Evolutionary conservation across 2,888 invertebrate genomes (phyloP).

Genomic region (Tanaodytes sp.): DNA sequence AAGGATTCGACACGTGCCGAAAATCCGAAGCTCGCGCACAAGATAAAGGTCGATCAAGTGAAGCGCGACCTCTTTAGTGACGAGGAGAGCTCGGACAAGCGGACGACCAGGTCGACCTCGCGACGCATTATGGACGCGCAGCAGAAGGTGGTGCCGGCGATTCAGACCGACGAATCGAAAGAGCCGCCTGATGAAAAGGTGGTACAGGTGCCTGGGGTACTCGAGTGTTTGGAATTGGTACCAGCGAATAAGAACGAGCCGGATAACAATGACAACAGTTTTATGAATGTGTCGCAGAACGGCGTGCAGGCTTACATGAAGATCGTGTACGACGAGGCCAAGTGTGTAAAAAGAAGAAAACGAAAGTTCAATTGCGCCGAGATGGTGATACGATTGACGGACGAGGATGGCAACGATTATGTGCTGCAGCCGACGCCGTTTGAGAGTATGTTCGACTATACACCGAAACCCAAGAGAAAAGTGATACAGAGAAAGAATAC

Average conservation of each 20-base stretch:
- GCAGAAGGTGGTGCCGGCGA: slow-evolving; percentile 13
- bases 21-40: slow-evolving; percentile 17
- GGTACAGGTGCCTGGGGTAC: slow-evolving; percentile 59
- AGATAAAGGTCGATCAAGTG: slow-evolving; percentile 65
- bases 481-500: slow-evolving; percentile 8
- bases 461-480: slow-evolving; percentile 29
- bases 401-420: slow-evolving; percentile 56
- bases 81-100: slow-evolving; percentile 64
- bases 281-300: slow-evolving; percentile 10
- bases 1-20: not conserved
- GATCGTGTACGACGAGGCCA: slow-evolving; percentile 61
- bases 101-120: slow-evolving; percentile 61
- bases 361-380: slow-evolving; percentile 62
- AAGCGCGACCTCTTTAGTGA: slow-evolving; percentile 69
- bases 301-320: slow-evolving; percentile 18
- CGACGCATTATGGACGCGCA: slow-evolving; percentile 46
- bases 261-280: slow-evolving; percentile 26
- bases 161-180: slow-evolving; percentile 8
- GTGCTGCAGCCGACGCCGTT: slow-evolving; percentile 60
- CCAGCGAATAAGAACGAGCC: slow-evolving; percentile 62
- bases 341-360: slow-evolving; percentile 59
- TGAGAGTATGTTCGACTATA: slow-evolving; percentile 61
- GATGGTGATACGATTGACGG: slow-evolving; percentile 57
- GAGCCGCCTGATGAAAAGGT: slow-evolving; percentile 38
- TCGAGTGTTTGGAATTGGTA: slow-evolving; percentile 66